Evolutionary conservation across 2,113 vertebrate species (phyloP).

Genomic region (Periophthalmodon schlosseri): DNA sequence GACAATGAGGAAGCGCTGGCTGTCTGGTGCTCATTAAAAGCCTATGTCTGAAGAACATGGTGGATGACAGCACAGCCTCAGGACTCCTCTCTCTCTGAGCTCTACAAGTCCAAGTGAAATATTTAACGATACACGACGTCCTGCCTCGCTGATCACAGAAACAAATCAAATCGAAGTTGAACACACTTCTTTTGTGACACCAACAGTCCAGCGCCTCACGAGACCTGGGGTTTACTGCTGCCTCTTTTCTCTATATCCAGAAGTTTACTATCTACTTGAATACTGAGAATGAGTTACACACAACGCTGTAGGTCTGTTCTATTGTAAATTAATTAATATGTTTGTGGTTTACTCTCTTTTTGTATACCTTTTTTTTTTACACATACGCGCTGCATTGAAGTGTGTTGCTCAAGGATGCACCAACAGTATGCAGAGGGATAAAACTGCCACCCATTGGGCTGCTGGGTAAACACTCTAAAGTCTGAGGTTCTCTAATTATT

Average conservation of each 20-base stretch:
- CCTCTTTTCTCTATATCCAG: conserved; percentile 30
- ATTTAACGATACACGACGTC: conserved; percentile 84
- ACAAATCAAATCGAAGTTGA: conserved; percentile 71
- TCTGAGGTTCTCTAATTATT: no score
- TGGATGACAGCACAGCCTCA: conserved; percentile 71
- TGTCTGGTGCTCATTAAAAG: conserved; percentile 72
- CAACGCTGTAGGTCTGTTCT: not conserved
- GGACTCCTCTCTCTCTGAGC: conserved; percentile 67
- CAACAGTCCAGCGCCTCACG: conserved; percentile 48
- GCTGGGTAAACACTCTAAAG: not conserved
- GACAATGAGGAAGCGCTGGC: conserved; percentile 24
- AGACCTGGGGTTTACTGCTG: conserved; percentile 68
- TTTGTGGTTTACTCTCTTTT: no score
- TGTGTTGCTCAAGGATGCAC: not conserved
- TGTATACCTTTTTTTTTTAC: no score
- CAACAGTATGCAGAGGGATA: not conserved
- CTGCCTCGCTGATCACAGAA: conserved; percentile 77
- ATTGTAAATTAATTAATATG: no score
- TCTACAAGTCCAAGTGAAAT: conserved; percentile 78
- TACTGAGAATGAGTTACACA: not conserved
- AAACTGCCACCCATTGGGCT: not conserved
- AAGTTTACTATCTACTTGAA: no score
- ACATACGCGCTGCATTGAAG: not conserved
- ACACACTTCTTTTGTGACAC: conserved; percentile 60
- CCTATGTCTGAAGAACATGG: conserved; percentile 74